phyloP scores from a whole-genome alignment of 2,113 vertebrate species.

The Lasiurus borealis region DNA sequence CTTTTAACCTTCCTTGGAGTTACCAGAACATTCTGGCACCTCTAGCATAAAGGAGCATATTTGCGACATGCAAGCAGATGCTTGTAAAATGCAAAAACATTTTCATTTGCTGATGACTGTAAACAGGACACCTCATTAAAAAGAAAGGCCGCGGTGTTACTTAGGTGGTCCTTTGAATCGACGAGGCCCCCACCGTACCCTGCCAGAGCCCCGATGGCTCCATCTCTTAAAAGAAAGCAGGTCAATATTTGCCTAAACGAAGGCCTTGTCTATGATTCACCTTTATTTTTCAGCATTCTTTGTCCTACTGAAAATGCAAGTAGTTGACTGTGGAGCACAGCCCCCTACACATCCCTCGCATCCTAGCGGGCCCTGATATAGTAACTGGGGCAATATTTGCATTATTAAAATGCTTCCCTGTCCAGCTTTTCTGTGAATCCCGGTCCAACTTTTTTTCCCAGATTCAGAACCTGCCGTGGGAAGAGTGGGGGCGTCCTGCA shows the following conservation, averaged over 20 bases:
- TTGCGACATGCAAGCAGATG: background rate
- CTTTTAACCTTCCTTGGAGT: background rate
- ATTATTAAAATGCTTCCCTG: background rate
- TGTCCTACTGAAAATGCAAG: background rate
- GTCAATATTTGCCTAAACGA: background rate
- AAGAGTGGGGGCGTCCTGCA: background rate
- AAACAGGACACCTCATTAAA: background rate
- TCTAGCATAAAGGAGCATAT: background rate
- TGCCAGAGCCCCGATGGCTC: fast-evolving
- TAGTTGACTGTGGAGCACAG: background rate
- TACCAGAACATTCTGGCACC: background rate
- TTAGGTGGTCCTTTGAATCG: background rate
- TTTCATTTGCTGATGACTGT: background rate
- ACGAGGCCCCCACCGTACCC: background rate
- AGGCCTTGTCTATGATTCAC: background rate
- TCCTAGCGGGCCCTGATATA: background rate
- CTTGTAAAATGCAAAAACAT: background rate
- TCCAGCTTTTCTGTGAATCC: slow-evolving; percentile 27
- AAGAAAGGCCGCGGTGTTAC: background rate
- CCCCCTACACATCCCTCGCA: background rate
- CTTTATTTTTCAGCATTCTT: background rate
- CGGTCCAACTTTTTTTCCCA: background rate
- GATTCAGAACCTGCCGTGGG: background rate
- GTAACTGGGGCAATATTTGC: background rate
- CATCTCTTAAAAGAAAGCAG: background rate